phyloP scores from a whole-genome alignment of 2,113 vertebrate genomes.

The Piaya cayana region DNA sequence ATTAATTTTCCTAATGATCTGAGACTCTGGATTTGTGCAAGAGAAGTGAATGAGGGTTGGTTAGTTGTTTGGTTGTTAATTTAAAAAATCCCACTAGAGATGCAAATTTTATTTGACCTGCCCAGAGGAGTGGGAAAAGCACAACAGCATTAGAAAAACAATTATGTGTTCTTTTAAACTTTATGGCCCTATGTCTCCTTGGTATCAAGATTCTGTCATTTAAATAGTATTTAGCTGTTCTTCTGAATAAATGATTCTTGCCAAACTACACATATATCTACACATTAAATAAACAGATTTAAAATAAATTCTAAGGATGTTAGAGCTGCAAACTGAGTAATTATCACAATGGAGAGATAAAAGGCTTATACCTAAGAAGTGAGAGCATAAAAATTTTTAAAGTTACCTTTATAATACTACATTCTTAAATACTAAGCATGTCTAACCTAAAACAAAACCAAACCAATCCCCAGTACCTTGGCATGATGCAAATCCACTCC shows the following conservation, averaged over 20 bases:
- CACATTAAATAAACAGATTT: neutral
- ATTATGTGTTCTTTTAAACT: neutral
- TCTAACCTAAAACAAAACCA: neutral
- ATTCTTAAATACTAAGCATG: neutral
- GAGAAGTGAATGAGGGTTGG: neutral
- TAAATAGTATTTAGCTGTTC: neutral
- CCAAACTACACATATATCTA: neutral
- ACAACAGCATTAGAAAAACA: neutral
- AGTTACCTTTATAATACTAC: neutral
- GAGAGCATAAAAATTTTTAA: neutral
- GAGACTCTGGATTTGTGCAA: neutral
- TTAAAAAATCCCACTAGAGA: neutral
- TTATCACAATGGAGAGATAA: neutral
- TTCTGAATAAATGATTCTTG: neutral
- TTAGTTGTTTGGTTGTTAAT: neutral
- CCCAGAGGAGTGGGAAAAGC: neutral
- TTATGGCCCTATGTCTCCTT: neutral
- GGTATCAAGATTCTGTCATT: neutral
- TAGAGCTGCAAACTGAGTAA: neutral
- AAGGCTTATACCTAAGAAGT: neutral
- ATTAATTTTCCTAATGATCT: neutral
- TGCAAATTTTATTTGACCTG: neutral
- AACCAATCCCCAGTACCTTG: slow-evolving; percentile 82
- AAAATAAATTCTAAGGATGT: neutral
- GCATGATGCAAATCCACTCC: slow-evolving; percentile 97